These are phyloP conservation scores for Eupelmus urozonus DNA, from an alignment of 2,888 invertebrate species.

Conservation along the genomic window DNA sequence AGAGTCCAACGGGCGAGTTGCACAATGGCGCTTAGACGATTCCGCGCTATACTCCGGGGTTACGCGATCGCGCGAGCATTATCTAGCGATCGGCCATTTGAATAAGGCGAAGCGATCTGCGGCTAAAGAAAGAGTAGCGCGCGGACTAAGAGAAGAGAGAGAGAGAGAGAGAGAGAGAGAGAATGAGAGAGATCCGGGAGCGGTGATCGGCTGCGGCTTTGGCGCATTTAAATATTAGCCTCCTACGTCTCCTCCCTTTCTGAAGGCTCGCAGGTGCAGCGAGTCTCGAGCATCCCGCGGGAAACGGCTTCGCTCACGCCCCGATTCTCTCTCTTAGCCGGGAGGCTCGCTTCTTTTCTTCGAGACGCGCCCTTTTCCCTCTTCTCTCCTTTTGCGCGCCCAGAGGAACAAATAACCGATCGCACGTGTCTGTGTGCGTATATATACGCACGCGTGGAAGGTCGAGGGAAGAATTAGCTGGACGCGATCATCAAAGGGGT, in stretches of 20 bases:
- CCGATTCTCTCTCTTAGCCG: slow-evolving; percentile 33
- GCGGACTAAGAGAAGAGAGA: slow-evolving; percentile 58
- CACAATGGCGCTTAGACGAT: slow-evolving; percentile 44
- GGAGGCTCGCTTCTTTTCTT: slow-evolving; percentile 29
- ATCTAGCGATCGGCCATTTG: slow-evolving; percentile 72
- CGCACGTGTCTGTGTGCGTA: slow-evolving; percentile 37
- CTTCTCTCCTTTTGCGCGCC: slow-evolving; percentile 15
- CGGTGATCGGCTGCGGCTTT: slow-evolving; percentile 46
- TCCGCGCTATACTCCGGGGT: slow-evolving; percentile 59
- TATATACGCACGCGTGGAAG: slow-evolving; percentile 43
- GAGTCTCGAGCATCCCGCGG: slow-evolving; percentile 54
- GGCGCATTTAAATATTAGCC: slow-evolving; percentile 74
- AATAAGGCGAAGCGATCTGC: slow-evolving; percentile 62
- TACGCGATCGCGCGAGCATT: slow-evolving; percentile 69
- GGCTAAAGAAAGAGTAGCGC: slow-evolving; percentile 33
- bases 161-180: slow-evolving; percentile 47
- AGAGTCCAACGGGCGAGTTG: slow-evolving; percentile 45
- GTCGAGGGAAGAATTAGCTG: slow-evolving; percentile 50
- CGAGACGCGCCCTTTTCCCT: slow-evolving; percentile 30
- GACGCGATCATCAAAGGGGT: slow-evolving; percentile 64
- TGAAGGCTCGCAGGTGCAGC: slow-evolving; percentile 65
- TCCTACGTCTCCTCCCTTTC: slow-evolving; percentile 63
- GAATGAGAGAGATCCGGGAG: slow-evolving; percentile 44
- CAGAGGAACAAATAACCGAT: slow-evolving; percentile 64
- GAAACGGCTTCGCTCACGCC: slow-evolving; percentile 60